A percentile compares a stretch with the other conserved stretches of the same genome.
phyloP scores from a whole-genome alignment of 2,888 invertebrate species.

The Sphecodes monilicornis region DNA sequence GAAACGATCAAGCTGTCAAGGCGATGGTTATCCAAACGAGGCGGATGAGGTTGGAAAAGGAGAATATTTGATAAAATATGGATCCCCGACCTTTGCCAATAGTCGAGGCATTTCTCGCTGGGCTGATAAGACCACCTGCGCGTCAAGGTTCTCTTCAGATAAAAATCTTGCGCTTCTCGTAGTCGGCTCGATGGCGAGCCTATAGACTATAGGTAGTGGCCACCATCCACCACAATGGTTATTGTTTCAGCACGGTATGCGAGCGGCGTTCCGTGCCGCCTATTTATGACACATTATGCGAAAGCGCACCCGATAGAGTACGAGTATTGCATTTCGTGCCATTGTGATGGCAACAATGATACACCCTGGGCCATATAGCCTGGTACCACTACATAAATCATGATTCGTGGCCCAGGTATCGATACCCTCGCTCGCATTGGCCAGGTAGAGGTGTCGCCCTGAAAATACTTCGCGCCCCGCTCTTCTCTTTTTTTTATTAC shows the following conservation, averaged over 20 bases:
- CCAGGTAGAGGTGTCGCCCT: conserved; percentile 61
- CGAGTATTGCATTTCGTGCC: conserved; percentile 78
- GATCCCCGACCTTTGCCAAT: conserved; percentile 19
- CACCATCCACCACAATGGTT: conserved; percentile 83
- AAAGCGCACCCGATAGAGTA: conserved; percentile 82
- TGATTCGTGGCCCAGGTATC: conserved; percentile 62
- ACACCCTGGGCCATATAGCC: conserved; percentile 74
- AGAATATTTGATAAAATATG: conserved; percentile 5
- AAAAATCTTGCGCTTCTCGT: conserved; percentile 78
- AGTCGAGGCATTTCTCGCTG: conserved; percentile 50
- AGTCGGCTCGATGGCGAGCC: conserved; percentile 47
- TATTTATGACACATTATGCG: conserved; percentile 85
- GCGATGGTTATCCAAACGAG: neutral
- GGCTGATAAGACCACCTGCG: conserved; percentile 80
- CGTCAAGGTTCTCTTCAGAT: conserved; percentile 70
- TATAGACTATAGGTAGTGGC: conserved; percentile 46
- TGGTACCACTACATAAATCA: conserved; percentile 78
- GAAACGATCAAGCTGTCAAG: neutral
- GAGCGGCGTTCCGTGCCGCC: conserved; percentile 78
- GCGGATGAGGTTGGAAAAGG: neutral
- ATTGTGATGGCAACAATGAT: conserved; percentile 83
- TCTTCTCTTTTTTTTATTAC: neutral
- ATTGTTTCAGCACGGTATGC: conserved; percentile 83
- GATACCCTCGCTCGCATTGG: conserved; percentile 45
- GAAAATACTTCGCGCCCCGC: conserved; percentile 51